Evolutionary conservation across 2,113 vertebrate genomes (phyloP), one percentile per base, ranked within the genome.

Genomic region (Tylochromis polylepis): DNA sequence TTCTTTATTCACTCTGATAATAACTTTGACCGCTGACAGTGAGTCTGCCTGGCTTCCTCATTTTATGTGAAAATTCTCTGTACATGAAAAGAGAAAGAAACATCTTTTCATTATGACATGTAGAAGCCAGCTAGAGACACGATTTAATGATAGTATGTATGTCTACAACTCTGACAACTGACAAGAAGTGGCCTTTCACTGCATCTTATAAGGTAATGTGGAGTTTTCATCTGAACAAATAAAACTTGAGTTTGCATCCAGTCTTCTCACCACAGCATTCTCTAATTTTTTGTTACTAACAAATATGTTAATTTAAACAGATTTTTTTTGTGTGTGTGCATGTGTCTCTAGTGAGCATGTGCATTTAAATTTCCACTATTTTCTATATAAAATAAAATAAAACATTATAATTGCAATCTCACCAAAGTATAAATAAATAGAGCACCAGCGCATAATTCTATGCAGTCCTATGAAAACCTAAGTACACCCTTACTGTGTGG

Each of bases 1-100:
- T 91, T 89, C 88, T 90, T 90, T 58, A 84, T 91, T 90, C 85
- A 86, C 83, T 81, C 83, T 46, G 88, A 93, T 92, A 89, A 91
- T 92, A 90, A 88, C 83, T 88, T 88, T 90, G 90, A 90, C 84
- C 65, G n/a, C 62, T 92, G 87, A 90, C 89, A 93, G 88, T 1
- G 6, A 91, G 84, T 27, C 29, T 84, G 82, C 43, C 60, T 38
- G 80, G 60, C 78, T 87, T 77, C 57, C 79, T 81, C 83, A 53
- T 79, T 86, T 79, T 85, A 58, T 55, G 62, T 79, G 88, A 84
- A 89, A 85, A 79, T 83, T 60, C 62, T 90, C 5, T 79, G 31
- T 85, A 80, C 79, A 55, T 79, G 85, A 88, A 70, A 88, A 90
- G 3, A 41, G 57, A 70, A 43, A 80, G 53, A 62, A 88, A 84